Base-by-base conservation (phyloP, 2,797 vertebrate genomes). In the Enteromius fasciolatus region DNA sequence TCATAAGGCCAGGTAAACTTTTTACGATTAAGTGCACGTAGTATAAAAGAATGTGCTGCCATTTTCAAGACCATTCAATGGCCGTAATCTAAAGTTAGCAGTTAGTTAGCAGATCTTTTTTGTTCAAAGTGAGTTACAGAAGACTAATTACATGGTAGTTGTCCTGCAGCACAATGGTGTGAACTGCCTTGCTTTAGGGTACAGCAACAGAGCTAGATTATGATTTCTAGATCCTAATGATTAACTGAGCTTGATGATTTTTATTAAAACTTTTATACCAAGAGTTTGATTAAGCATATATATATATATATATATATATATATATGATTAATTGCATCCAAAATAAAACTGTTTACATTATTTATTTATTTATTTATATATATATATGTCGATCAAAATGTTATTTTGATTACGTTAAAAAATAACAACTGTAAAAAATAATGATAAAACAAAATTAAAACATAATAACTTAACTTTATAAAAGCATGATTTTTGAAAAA, bases 81-180 rank as follows among this genome's bases (percentile, higher is more conserved):
- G 5, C 20, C 25, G 31, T 36, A 72, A 63, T 72, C 39, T 39
- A 72, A 39, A 59, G 36, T 61, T 44, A 61, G 39, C 74, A 76
- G 23, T 76, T 59, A 61, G 25, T 72, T 80, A n/a, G 33, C 33
- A 69, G 48, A 79, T 70, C 20, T 52, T 68, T 52, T 67, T 68
- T n/a, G 59, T 80, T 28, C 25, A 61, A 50, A 48, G 54, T 36
- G 28, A 72, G 5, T 72, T 76, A 76, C 14, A 72, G 28, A 59
- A 48, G 41, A 46, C 41, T 63, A 36, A 72, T 72, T 72, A 48
- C 28, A 80, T 28, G 28, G 31, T 61, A 25, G 18, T 12, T 72
- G 54, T 73, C 54, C 78, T 48, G 68, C 28, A 73, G 68, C 68
- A 72, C 20, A 48, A 5, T 63, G 39, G 39, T 31, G 67, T 48